Percentiles rank a stretch among this genome's conserved stretches.
These are phyloP conservation scores for Anolis carolinensis DNA, from an alignment of 2,113 vertebrate genomes.

Conservation along the genomic window DNA sequence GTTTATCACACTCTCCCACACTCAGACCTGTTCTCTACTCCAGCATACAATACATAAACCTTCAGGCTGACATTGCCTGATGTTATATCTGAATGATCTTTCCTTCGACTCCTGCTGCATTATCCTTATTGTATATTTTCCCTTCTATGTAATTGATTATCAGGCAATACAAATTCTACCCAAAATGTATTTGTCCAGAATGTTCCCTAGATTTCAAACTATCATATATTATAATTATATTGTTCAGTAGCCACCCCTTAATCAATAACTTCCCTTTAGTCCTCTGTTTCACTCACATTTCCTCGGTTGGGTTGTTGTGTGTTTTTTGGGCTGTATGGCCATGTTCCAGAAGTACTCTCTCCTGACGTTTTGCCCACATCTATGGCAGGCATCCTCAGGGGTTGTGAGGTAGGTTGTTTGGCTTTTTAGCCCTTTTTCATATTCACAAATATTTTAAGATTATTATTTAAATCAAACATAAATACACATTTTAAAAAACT, in stretches of 20 bases:
- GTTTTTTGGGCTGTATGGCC: no score
- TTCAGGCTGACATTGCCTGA: background rate
- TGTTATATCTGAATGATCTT: background rate
- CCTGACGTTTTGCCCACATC: no score
- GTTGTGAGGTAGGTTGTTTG: background rate
- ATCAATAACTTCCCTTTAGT: background rate
- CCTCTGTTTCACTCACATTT: background rate
- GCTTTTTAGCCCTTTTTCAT: background rate
- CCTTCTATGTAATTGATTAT: background rate
- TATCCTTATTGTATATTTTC: background rate
- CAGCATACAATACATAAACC: background rate
- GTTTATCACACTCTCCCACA: constrained; percentile 6
- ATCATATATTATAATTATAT: background rate
- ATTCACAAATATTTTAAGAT: background rate
- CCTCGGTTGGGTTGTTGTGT: no score
- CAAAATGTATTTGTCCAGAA: background rate
- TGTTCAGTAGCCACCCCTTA: background rate
- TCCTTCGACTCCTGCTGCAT: background rate
- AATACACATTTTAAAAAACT: background rate
- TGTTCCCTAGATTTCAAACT: background rate
- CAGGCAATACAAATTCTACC: background rate
- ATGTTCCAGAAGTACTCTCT: no score
- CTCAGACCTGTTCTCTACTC: constrained; percentile 17
- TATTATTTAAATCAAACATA: background rate
- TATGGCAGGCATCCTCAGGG: no score